Evolutionary conservation across 1,140 invertebrate genomes (phyloP).

Genomic region (Druon quercuslanigerum): DNA sequence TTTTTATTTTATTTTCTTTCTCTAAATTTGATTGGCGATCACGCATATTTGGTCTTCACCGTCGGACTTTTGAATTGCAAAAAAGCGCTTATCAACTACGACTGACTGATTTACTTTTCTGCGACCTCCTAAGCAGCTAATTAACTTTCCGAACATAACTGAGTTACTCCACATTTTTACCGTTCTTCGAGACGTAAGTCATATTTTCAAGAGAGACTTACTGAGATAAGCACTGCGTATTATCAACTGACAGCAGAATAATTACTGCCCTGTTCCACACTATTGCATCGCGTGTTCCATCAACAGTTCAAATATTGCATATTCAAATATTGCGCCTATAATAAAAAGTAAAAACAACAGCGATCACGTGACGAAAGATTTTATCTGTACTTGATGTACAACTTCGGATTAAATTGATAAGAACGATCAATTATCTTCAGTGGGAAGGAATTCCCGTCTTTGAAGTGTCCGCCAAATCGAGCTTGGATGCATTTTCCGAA

Average conservation of each 20-base stretch:
- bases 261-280: slow-evolving; percentile 21
- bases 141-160: slow-evolving; percentile 4
- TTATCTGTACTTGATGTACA: slow-evolving; percentile 27
- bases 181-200: background rate
- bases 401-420: background rate
- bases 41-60: too few relatives aligned
- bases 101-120: slow-evolving; percentile 23
- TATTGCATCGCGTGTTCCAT: slow-evolving; percentile 30
- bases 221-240: slow-evolving; percentile 19
- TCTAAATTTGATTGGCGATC: too few relatives aligned
- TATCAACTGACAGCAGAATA: slow-evolving; percentile 19
- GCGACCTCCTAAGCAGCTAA: slow-evolving; percentile 22
- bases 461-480: too few relatives aligned
- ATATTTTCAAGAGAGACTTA: slow-evolving; percentile 19
- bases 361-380: slow-evolving; percentile 3
- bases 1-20: too few relatives aligned
- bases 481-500: too few relatives aligned
- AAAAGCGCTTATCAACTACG: background rate
- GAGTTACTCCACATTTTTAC: slow-evolving; percentile 15
- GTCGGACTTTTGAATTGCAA: background rate
- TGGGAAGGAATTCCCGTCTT: too few relatives aligned
- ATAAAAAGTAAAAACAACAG: slow-evolving; percentile 12
- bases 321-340: slow-evolving; percentile 20
- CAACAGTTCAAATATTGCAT: slow-evolving; percentile 30
- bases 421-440: too few relatives aligned